Conservation (phyloP, 64 coral and sea anemone species). For the Montipora efflorescens region DNA sequence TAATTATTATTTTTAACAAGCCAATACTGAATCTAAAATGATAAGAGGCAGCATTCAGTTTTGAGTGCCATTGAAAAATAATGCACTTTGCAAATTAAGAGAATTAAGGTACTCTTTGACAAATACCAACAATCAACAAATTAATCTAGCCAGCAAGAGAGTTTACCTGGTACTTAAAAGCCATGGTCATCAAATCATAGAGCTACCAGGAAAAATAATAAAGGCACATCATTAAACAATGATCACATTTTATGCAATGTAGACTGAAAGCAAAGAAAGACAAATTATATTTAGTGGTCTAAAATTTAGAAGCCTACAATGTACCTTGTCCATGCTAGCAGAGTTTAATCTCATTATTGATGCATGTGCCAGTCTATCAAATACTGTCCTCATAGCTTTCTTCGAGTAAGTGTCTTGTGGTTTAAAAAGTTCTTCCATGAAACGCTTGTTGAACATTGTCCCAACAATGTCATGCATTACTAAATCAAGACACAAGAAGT, state of each 20-base stretch:
- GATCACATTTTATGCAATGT: no score
- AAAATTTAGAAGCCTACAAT: no score
- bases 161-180: slow-evolving; percentile 98
- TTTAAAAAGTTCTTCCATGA: slow-evolving; percentile 98
- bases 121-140: no score
- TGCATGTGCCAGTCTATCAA: slow-evolving; percentile 98
- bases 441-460: slow-evolving; percentile 98
- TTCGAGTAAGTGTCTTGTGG: slow-evolving; percentile 99
- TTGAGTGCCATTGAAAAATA: no score
- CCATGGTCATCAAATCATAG: slow-evolving; percentile 99
- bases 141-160: no score
- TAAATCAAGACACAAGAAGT: slow-evolving; percentile 26
- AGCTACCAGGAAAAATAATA: slow-evolving; percentile 64
- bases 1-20: no score
- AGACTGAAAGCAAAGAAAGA: no score
- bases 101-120: no score
- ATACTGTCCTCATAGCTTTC: slow-evolving; percentile 99
- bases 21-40: no score
- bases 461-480: slow-evolving; percentile 99
- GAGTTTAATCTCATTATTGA: slow-evolving; percentile 99
- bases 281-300: no score
- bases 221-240: background rate
- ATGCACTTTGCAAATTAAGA: no score
- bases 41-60: no score
- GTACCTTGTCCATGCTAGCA: slow-evolving; percentile 99